Base-by-base conservation (phyloP, 1,140 invertebrate species). In the Lepidurus apus region DNA sequence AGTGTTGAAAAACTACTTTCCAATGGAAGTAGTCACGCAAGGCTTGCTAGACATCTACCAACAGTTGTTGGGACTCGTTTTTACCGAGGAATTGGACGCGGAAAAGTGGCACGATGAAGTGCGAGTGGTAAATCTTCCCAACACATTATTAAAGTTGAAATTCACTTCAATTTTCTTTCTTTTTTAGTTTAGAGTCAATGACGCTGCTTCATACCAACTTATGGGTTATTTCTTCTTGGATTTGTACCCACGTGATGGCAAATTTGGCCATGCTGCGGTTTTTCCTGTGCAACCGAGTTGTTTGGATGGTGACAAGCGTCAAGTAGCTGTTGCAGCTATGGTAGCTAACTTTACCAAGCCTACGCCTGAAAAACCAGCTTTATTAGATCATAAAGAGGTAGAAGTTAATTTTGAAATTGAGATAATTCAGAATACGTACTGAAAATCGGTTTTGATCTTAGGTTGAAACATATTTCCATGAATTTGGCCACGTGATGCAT, bases 401-500 rank as follows among this genome's bases (percentile, higher is more conserved):
- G 79, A 78, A 34, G 24, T 44, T 42, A 3, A 21, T 17, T 75
- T 43, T 24, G 0, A 1, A 79, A 17, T 45, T n/a, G 42, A 42
- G 8, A 7, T 13, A 17, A n/a, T 6, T 78, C 11, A 24, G 21
- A 43, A 47, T 13, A 42, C 7, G 5, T 78, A 43, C n/a, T 78
- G n/a, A 77, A 43, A 74, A 43, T 7, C 1, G 43, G 73, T 74
- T 47, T 77, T 77, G 76, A 75, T 80, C 81, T 34, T 78, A 86
- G 85, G 87, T 89, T 17, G 87, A 87, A 81, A 89, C 88, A 10
- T 88, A 85, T 79, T 89, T 89, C 81, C 88, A 89, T 83, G 88
- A 89, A 80, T 89, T 89, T 85, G 88, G 88, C 44, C 88, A 88
- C 82, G 85, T 88, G 17, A 89, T 89, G 88, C 88, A 89, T 82